A percentile compares a stretch with the other conserved stretches of the same genome.
phyloP scores from a whole-genome alignment of 2,797 vertebrate species.

The Microctenopoma lineatum region DNA sequence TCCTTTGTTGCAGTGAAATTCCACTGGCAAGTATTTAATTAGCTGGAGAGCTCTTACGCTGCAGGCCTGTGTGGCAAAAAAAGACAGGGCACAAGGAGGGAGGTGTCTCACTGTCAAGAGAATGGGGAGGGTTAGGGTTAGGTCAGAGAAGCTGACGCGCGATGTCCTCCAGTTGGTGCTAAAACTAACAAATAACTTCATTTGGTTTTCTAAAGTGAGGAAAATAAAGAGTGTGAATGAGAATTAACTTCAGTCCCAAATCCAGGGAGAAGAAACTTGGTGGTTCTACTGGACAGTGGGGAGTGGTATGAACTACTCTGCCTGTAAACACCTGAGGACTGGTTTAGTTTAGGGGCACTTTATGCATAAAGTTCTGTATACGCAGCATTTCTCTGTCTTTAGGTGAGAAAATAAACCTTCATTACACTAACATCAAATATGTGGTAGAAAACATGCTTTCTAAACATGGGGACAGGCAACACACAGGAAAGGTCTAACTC shows the following conservation, averaged over 20 bases:
- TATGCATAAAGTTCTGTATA: neutral
- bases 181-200: constrained; percentile 42
- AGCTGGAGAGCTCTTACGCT: constrained; percentile 71
- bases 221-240: neutral
- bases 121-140: neutral
- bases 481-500: neutral
- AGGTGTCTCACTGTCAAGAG: constrained; percentile 28
- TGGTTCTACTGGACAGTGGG: constrained; percentile 1
- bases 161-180: constrained; percentile 39
- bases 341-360: neutral
- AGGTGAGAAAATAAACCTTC: too few relatives aligned
- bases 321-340: neutral
- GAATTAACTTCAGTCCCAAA: constrained; percentile 1
- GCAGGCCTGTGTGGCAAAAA: constrained; percentile 51
- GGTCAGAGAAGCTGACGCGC: constrained; percentile 20
- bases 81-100: constrained; percentile 26
- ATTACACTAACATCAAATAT: neutral
- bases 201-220: constrained; percentile 27
- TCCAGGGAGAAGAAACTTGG: constrained; percentile 18
- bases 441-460: neutral
- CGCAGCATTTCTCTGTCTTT: too few relatives aligned
- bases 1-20: constrained; percentile 75
- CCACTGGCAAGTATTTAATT: constrained; percentile 77
- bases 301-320: constrained; percentile 15
- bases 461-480: neutral